Base-by-base conservation (phyloP, 2,113 vertebrate species). In the Hyla sarda region DNA sequence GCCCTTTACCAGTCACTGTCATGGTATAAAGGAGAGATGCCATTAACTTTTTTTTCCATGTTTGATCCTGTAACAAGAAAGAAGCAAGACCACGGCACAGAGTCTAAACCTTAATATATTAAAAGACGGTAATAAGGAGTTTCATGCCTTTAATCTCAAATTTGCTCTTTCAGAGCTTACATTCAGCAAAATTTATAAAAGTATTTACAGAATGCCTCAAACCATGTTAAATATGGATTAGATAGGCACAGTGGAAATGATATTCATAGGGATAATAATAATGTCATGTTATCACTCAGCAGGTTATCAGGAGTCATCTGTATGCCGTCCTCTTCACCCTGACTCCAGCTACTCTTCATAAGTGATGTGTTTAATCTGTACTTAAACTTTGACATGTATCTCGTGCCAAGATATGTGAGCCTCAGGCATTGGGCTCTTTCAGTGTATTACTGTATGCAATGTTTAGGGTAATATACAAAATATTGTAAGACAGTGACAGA, bases 191-290 rank as follows among this genome's bases (percentile, higher is more conserved):
- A 82, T 32, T 48, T 71, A 82, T 50, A 71, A 17, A 82, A 71
- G 54, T n/a, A 82, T 82, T 34, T n/a, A 81, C 78, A 62, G 65
- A 81, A 41, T 19, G 54, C 56, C 78, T 30, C 37, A 81, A 37
- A 81, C 56, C 56, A 65, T 41, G 23, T 62, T 62, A 62, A 81
- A 81, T 65, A 81, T 60, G 50, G 25, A 80, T 79, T 79, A 79
- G 72, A 47, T 74, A 52, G 77, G 17, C 19, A 37, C 56, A 17
- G 54, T n/a, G 37, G 54, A 62, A 60, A 54, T 25, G 21, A 37
- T 25, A 62, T 60, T 80, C 77, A 58, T 52, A 17, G 76, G 21
- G 76, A 74, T 47, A 74, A 74, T 74, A 47, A 74, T 47, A 74
- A 74, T 47, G 37, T 74, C 72, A 74, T 74, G 37, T 47, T 47